Evolutionary conservation across 92 coral and sea anemone species (phyloP).

Genomic region (Chrysogorgia sp.): DNA sequence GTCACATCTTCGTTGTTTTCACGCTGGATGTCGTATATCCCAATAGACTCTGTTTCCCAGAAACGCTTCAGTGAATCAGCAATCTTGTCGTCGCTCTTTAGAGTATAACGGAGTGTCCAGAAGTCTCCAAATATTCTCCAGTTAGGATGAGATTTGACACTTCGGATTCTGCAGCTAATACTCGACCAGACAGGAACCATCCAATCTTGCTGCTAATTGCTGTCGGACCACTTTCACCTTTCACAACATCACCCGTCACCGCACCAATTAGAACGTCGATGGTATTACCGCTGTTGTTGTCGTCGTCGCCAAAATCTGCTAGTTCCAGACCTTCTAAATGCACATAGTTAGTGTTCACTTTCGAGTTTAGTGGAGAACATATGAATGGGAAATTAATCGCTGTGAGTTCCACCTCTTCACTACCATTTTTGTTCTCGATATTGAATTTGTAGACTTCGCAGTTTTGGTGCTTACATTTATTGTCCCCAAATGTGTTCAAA

Average conservation of each 20-base stretch:
- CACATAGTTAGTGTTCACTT: conserved; percentile 38
- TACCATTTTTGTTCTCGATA: not conserved
- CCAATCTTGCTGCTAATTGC: conserved; percentile 23
- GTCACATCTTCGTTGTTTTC: conserved; percentile 6
- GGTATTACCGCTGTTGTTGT: not conserved
- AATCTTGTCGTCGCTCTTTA: conserved; percentile 7
- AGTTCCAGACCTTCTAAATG: conserved; percentile 62
- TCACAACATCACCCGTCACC: conserved; percentile 3
- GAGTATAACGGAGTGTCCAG: not conserved
- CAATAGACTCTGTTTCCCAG: conserved; percentile 66
- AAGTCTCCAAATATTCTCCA: not conserved
- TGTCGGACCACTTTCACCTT: conserved; percentile 10
- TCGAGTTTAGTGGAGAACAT: conserved; percentile 12
- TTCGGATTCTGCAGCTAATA: no score
- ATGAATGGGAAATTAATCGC: conserved; percentile 20
- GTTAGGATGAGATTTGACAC: conserved; percentile 3
- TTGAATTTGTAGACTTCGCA: conserved; percentile 23
- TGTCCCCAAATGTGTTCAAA: conserved; percentile 33
- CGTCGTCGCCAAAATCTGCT: conserved; percentile 47
- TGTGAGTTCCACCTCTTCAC: not conserved
- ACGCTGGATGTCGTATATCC: conserved; percentile 32
- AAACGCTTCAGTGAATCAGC: conserved; percentile 39
- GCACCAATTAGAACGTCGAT: conserved; percentile 31
- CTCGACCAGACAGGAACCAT: conserved; percentile 23
- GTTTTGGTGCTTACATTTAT: conserved; percentile 1